Base-by-base conservation (phyloP, 2,113 vertebrate species). In the Caracal caracal region DNA sequence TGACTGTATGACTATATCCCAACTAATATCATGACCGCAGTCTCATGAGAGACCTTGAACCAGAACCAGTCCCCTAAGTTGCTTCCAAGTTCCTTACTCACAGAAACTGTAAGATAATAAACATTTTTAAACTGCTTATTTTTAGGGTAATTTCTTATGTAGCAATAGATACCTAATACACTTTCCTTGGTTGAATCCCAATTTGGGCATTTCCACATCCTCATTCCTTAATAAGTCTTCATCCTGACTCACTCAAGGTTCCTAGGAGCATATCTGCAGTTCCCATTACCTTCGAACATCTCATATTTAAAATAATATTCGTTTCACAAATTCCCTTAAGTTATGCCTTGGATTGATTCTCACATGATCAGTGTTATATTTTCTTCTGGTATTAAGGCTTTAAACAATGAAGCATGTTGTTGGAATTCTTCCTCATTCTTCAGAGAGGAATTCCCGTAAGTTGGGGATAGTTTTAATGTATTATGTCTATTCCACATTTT, bases 391-490 rank as follows among this genome's bases (percentile, higher is more conserved):
- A 51, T 78, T 47, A 78, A 84, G 59, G 63, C 53, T 94, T 65
- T 70, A 85, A 43, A 66, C 17, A 92, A 33, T 90, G 75, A 90
- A 90, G 26, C 6, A 65, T 87, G 16, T 70, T 94, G 40, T 81
- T 78, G 33, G 65, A 81, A 87, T 63, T 71, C 28, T 43, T 79
- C 13, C 11, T 95, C 19, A 76, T 79, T 68, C 30, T 71, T 70
- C 81, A 82, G 28, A 95, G 90, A 86, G 63, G n/a, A 70, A 63
- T 86, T 81, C 75, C 76, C 78, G 3, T 65, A 51, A 56, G 89
- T 94, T 89, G 8, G 16, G 66, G 47, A n/a, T 86, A 82, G 37
- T 63, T 78, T 89, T 92, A 78, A 86, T 73, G 8, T 86, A 82
- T 86, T 78, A 35, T 37, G 6, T 35, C 35, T 53, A 59, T 65